Conservation (phyloP, 2,888 invertebrate genomes). For the Bombylius discolor region DNA sequence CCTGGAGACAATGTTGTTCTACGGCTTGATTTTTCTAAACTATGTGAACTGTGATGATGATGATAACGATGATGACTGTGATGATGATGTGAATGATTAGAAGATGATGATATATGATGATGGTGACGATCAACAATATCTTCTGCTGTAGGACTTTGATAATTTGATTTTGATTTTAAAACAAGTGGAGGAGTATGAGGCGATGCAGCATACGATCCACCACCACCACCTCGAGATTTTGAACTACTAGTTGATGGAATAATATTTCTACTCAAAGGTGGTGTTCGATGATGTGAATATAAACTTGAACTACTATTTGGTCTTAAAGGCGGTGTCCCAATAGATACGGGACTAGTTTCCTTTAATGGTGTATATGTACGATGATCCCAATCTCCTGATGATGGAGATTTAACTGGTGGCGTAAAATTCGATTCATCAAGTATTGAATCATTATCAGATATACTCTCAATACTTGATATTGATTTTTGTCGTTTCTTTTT, state of each 20-base stretch:
- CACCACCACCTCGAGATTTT: background rate
- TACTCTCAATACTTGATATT: constrained; percentile 53
- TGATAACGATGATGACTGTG: constrained; percentile 25
- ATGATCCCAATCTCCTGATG: constrained; percentile 10
- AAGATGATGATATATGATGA: constrained; percentile 13
- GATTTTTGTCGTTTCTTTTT: constrained; percentile 53
- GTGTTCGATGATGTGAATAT: constrained; percentile 18
- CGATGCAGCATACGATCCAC: constrained; percentile 19
- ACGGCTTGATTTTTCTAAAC: constrained; percentile 5
- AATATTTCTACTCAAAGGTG: constrained; percentile 19
- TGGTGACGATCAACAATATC: constrained; percentile 14
- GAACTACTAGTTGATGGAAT: constrained; percentile 18
- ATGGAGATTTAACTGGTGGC: constrained; percentile 22
- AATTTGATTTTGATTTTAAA: constrained; percentile 13
- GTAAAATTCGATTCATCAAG: constrained; percentile 30
- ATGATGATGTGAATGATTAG: constrained; percentile 19
- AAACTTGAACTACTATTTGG: constrained; percentile 23
- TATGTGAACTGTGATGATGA: constrained; percentile 21
- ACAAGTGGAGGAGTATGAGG: constrained; percentile 35
- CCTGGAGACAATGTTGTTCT: constrained; percentile 25
- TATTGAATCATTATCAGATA: constrained; percentile 43
- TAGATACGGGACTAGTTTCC: constrained; percentile 30
- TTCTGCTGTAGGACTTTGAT: constrained; percentile 14
- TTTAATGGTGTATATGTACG: constrained; percentile 21
- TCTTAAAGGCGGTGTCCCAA: constrained; percentile 32